Percentiles rank a stretch among this genome's conserved stretches.
Evolutionary conservation across 1,140 invertebrate species (phyloP).

Genomic region (Semibalanus balanoides): DNA sequence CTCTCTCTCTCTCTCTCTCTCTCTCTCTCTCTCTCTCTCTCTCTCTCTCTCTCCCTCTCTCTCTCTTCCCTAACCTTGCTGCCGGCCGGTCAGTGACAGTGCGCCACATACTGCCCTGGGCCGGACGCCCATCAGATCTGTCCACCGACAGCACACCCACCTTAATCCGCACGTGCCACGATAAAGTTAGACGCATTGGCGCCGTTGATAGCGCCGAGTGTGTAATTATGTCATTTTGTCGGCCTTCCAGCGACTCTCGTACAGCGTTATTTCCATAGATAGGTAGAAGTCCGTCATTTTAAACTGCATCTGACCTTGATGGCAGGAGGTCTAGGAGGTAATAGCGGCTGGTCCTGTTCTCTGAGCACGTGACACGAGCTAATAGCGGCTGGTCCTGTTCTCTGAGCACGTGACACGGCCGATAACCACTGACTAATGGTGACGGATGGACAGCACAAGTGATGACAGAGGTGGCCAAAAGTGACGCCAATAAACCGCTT

Average conservation of each 20-base stretch:
- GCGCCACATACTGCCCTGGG: too few species aligned
- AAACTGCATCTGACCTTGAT: neutral
- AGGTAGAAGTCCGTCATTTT: neutral
- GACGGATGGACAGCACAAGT: neutral
- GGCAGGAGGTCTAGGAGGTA: neutral
- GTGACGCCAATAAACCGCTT: too few species aligned
- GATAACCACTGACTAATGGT: neutral
- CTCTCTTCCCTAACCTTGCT: too few species aligned
- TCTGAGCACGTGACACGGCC: neutral
- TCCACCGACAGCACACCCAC: neutral
- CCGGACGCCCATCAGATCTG: too few species aligned
- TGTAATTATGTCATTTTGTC: constrained; percentile 1
- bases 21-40: too few species aligned
- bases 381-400: neutral
- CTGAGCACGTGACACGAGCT: neutral
- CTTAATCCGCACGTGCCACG: neutral
- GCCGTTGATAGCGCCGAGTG: neutral
- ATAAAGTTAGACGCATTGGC: neutral
- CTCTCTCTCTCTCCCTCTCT: too few species aligned
- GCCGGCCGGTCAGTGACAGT: too few species aligned
- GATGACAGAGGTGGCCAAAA: too few species aligned
- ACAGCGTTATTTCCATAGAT: neutral
- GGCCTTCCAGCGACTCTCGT: neutral
- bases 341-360: neutral
- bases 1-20: too few species aligned